These are phyloP conservation scores for Callionymus lyra DNA, from an alignment of 2,113 vertebrate species.

Conservation along the genomic window DNA sequence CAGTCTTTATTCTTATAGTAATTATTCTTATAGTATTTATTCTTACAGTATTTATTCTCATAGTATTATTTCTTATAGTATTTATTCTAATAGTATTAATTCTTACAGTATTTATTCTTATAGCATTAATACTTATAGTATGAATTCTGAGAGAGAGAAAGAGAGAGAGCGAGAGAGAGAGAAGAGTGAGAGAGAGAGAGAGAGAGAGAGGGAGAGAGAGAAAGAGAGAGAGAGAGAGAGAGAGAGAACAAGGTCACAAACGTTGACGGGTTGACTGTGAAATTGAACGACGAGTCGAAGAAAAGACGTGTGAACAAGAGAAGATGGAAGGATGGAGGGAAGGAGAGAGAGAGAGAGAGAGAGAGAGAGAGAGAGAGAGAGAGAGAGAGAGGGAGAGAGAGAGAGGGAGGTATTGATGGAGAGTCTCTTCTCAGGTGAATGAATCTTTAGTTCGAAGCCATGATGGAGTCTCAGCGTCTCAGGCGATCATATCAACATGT, in stretches of 20 bases:
- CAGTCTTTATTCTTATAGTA: too few species aligned
- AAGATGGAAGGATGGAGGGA: conserved; percentile 34
- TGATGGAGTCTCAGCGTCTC: conserved; percentile 35
- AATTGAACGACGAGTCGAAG: conserved; percentile 20
- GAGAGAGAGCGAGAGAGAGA: conserved; percentile 4
- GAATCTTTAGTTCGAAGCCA: conserved; percentile 31
- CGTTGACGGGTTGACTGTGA: conserved; percentile 4
- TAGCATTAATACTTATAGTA: too few species aligned
- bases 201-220: conserved; percentile 6
- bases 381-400: conserved; percentile 20
- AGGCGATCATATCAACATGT: conserved; percentile 58
- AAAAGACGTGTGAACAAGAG: conserved; percentile 37
- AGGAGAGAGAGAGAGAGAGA: conserved; percentile 13
- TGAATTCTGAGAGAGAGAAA: too few species aligned
- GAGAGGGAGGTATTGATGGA: conserved; percentile 35
- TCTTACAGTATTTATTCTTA: too few species aligned
- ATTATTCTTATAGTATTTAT: too few species aligned
- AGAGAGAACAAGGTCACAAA: neutral
- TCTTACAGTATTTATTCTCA: too few species aligned
- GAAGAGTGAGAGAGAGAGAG: conserved; percentile 10
- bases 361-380: conserved; percentile 23
- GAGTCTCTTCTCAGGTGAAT: conserved; percentile 15
- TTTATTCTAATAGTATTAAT: too few species aligned
- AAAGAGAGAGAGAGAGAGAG: conserved; percentile 3
- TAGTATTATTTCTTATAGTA: too few species aligned